These are phyloP conservation scores for Neosalanx taihuensis DNA, from an alignment of 2,797 vertebrate genomes.

Conservation along the genomic window DNA sequence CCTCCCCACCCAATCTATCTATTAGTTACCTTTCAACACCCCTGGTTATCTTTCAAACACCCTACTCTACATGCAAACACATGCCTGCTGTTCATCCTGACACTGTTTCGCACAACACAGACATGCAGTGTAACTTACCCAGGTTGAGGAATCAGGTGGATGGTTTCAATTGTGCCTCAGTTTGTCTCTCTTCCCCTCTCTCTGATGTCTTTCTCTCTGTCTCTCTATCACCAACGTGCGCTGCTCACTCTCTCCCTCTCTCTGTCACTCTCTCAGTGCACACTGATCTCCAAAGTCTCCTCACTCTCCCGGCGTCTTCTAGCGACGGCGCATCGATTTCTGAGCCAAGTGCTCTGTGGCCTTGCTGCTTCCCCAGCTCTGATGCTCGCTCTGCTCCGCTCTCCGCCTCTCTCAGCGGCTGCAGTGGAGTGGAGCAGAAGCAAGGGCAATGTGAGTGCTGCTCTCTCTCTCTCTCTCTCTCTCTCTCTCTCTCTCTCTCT, in stretches of 20 bases:
- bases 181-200: conserved; percentile 38
- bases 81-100: conserved; percentile 30
- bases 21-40: conserved; percentile 46
- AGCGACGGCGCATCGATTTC: conserved; percentile 57
- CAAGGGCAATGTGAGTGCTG: conserved; percentile 49
- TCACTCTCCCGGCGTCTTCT: conserved; percentile 50
- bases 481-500: conserved; percentile 49
- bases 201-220: conserved; percentile 25
- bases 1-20: conserved; percentile 24
- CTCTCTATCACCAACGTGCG: not conserved
- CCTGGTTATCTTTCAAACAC: not conserved
- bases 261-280: conserved; percentile 25
- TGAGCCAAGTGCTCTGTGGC: conserved; percentile 59
- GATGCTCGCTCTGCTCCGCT: conserved; percentile 44
- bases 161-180: conserved; percentile 44
- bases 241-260: conserved; percentile 2
- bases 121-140: conserved; percentile 71
- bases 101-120: conserved; percentile 28
- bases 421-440: conserved; percentile 61
- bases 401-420: conserved; percentile 63
- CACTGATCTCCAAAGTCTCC: conserved; percentile 30
- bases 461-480: conserved; percentile 52
- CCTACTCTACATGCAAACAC: conserved; percentile 15
- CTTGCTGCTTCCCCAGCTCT: conserved; percentile 64
- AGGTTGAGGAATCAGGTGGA: conserved; percentile 52